A percentile compares a stretch with the other conserved stretches of the same genome.
Conservation (phyloP, 2,888 invertebrate species). For the Heliconius hortense region DNA sequence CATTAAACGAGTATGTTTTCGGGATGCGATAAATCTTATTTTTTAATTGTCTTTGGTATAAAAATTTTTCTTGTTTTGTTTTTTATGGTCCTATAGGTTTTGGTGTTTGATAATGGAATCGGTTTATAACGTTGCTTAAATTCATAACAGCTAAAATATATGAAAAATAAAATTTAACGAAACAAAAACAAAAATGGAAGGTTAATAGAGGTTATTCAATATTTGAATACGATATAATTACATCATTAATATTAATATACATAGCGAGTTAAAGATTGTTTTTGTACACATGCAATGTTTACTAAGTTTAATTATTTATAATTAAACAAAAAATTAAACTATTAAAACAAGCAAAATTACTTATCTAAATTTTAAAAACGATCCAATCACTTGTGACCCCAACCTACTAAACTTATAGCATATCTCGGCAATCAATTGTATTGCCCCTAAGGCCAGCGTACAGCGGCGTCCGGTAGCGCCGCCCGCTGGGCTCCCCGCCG, state of each 20-base stretch:
- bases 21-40: slow-evolving; percentile 40
- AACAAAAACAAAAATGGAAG: neutral
- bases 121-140: slow-evolving; percentile 12
- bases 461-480: slow-evolving; percentile 64
- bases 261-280: neutral
- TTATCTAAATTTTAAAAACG: neutral
- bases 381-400: slow-evolving; percentile 4
- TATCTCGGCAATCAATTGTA: slow-evolving; percentile 60
- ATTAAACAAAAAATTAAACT: neutral
- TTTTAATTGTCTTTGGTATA: slow-evolving; percentile 36
- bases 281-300: neutral
- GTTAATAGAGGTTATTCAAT: slow-evolving; percentile 6
- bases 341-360: neutral
- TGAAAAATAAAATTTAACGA: neutral
- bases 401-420: neutral
- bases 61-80: slow-evolving; percentile 1
- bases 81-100: slow-evolving; percentile 1
- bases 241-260: slow-evolving; percentile 22
- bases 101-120: slow-evolving; percentile 11
- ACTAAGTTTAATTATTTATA: neutral
- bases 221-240: slow-evolving; percentile 23
- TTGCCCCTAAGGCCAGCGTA: slow-evolving; percentile 39
- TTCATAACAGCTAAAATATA: slow-evolving; percentile 9
- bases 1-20: slow-evolving; percentile 44
- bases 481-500: slow-evolving; percentile 73